These are phyloP conservation scores for Anomalospiza imberbis DNA, from an alignment of 2,797 vertebrate species.

Conservation along the genomic window DNA sequence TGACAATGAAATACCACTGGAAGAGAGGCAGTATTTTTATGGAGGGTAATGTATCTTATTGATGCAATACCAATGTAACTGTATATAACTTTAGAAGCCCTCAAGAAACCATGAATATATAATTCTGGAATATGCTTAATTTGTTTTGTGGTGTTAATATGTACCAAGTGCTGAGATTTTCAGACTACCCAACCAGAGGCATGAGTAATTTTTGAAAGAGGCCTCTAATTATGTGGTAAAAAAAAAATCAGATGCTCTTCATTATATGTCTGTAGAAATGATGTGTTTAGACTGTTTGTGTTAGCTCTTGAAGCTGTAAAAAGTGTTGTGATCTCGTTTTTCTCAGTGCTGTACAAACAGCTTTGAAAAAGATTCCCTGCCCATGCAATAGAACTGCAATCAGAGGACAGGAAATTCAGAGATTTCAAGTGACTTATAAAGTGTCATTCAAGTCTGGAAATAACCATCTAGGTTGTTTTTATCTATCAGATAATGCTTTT, in stretches of 20 bases:
- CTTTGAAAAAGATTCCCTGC: neutral
- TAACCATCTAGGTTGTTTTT: neutral
- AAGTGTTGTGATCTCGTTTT: neutral
- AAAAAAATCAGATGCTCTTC: neutral
- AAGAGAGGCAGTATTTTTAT: neutral
- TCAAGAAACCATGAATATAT: neutral
- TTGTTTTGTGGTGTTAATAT: neutral
- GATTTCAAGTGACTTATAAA: neutral
- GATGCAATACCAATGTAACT: neutral
- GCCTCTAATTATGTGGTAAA: neutral
- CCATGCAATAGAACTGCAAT: neutral
- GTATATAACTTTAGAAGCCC: neutral
- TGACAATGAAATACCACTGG: neutral
- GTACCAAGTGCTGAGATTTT: neutral
- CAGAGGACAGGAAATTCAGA: neutral
- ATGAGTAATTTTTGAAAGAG: neutral
- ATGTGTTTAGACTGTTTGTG: neutral
- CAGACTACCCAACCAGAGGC: neutral
- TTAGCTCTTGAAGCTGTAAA: neutral
- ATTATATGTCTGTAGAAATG: neutral
- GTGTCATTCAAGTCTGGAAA: neutral
- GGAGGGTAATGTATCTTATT: neutral
- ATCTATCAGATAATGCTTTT: neutral
- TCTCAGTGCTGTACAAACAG: neutral
- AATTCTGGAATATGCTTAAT: neutral